Evolutionary conservation across 2,113 vertebrate species (phyloP).

Genomic region (Corythornis cristatus): DNA sequence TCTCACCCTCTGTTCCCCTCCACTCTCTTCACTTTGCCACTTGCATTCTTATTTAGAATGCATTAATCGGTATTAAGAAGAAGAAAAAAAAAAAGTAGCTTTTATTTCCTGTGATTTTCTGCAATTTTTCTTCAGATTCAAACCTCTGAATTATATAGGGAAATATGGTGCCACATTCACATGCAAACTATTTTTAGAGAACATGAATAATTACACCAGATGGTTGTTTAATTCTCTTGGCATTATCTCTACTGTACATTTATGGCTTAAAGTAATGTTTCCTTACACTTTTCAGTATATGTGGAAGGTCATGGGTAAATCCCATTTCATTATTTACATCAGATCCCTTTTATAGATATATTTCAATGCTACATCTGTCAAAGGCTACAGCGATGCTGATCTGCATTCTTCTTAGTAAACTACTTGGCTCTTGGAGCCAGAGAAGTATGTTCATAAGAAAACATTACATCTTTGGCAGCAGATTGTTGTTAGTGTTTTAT

Average conservation of each 20-base stretch:
- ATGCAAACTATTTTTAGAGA: slow-evolving; percentile 77
- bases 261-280: slow-evolving; percentile 71
- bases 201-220: slow-evolving; percentile 78
- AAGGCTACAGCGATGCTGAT: slow-evolving; percentile 53
- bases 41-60: not conserved
- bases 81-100: not conserved
- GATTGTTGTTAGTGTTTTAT: slow-evolving; percentile 44
- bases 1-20: not conserved
- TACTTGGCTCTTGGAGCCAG: not conserved
- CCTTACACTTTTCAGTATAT: slow-evolving; percentile 65
- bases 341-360: slow-evolving; percentile 33
- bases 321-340: slow-evolving; percentile 40
- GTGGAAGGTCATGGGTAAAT: slow-evolving; percentile 31
- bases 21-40: not conserved
- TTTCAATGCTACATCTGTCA: slow-evolving; percentile 36
- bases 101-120: slow-evolving; percentile 19
- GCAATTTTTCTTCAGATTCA: slow-evolving; percentile 56
- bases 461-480: slow-evolving; percentile 39
- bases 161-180: slow-evolving; percentile 64
- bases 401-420: slow-evolving; percentile 31
- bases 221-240: slow-evolving; percentile 78
- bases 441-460: not conserved
- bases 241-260: slow-evolving; percentile 76
- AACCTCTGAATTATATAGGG: slow-evolving; percentile 58
- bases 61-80: slow-evolving; percentile 1